A percentile compares a stretch with the other conserved stretches of the same genome.
Conservation (phyloP, 1,140 invertebrate genomes). For the Pissodes strobi region DNA sequence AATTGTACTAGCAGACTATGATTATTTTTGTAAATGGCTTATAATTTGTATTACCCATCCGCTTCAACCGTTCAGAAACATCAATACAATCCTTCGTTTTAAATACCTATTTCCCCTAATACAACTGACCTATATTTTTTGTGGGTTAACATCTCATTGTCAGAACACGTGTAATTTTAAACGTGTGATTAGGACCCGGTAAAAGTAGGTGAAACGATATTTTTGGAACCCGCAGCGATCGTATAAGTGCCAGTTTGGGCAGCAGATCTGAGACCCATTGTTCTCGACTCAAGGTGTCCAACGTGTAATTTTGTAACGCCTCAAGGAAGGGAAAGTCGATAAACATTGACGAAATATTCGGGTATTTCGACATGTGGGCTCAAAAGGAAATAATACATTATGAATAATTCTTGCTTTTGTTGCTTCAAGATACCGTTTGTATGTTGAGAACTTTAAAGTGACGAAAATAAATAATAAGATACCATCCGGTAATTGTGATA, state of each 20-base stretch:
- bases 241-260: slow-evolving; percentile 16
- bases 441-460: no score
- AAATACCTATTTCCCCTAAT: no score
- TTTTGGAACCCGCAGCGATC: slow-evolving; percentile 21
- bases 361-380: slow-evolving; percentile 13
- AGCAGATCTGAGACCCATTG: slow-evolving; percentile 14
- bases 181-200: slow-evolving; percentile 12
- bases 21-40: no score
- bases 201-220: slow-evolving; percentile 25
- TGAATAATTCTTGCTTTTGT: not conserved
- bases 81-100: no score
- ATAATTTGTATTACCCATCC: no score
- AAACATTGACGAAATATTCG: slow-evolving; percentile 18
- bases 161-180: slow-evolving; percentile 16
- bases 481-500: no score
- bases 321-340: slow-evolving; percentile 21
- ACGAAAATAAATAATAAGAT: no score
- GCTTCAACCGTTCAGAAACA: no score
- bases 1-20: no score
- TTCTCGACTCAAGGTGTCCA: slow-evolving; percentile 23
- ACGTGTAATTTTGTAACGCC: slow-evolving; percentile 23
- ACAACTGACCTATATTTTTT: slow-evolving; percentile 9
- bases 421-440: no score
- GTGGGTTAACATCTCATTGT: slow-evolving; percentile 1
- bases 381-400: slow-evolving; percentile 1